A percentile compares a stretch with the other conserved stretches of the same genome.
Conservation (phyloP, 1,140 invertebrate species). For the Bombus confusus region DNA sequence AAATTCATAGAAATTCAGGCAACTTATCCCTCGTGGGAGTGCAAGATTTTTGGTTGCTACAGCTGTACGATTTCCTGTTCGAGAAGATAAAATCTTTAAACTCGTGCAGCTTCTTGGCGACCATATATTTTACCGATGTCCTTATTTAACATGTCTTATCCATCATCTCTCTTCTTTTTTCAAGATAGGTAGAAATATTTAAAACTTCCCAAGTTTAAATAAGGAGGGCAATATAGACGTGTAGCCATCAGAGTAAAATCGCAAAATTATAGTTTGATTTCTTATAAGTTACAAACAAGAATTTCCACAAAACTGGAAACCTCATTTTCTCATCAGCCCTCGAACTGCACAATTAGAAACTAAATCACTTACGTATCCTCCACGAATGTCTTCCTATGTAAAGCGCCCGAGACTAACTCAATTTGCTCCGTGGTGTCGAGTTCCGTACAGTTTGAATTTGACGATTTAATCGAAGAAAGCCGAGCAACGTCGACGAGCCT, state of each 20-base stretch:
- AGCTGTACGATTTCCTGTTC: neutral
- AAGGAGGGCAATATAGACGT: no score
- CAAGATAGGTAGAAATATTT: neutral
- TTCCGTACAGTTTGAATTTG: neutral
- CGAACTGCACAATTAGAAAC: neutral
- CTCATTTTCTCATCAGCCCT: neutral
- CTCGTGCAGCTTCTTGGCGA: neutral
- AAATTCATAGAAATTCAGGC: no score
- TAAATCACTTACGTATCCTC: neutral
- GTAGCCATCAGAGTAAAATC: no score
- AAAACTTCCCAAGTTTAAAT: no score
- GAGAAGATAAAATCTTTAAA: neutral
- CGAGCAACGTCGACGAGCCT: neutral
- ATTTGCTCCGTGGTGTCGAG: neutral
- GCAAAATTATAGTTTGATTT: no score
- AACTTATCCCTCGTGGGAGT: no score
- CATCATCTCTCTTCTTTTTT: neutral
- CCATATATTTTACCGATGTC: no score
- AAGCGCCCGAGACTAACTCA: neutral
- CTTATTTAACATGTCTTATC: neutral
- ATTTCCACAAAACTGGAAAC: neutral
- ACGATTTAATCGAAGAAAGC: constrained; percentile 25
- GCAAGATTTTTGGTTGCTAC: neutral
- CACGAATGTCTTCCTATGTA: neutral
- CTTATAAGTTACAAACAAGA: no score